Evolutionary conservation across 2,113 vertebrate species (phyloP).

Genomic region (Neogobius melanostomus): DNA sequence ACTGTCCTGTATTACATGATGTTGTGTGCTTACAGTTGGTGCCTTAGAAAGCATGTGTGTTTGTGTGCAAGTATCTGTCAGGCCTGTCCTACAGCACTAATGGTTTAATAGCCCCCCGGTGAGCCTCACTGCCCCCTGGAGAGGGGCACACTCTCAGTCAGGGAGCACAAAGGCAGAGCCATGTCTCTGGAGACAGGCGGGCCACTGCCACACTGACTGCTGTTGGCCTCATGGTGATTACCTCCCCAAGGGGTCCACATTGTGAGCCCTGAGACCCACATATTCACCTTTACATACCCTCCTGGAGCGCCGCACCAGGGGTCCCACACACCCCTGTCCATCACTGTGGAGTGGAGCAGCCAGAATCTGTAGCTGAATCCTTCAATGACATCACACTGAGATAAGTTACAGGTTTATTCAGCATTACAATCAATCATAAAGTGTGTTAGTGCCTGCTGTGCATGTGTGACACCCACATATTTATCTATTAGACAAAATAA

Average conservation of each 20-base stretch:
- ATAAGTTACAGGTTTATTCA: background rate
- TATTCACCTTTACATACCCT: slow-evolving; percentile 77
- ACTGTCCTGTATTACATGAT: slow-evolving; percentile 35
- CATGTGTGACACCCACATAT: background rate
- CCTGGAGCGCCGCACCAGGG: slow-evolving; percentile 62
- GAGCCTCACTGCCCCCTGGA: slow-evolving; percentile 73
- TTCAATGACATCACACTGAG: background rate
- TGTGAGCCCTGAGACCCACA: slow-evolving; percentile 67
- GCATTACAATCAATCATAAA: slow-evolving; percentile 4
- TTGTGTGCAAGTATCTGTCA: slow-evolving; percentile 66
- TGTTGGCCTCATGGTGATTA: slow-evolving; percentile 78
- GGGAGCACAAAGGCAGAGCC: slow-evolving; percentile 70
- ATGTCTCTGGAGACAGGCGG: slow-evolving; percentile 64
- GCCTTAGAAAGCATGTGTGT: slow-evolving; percentile 34
- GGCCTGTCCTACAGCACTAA: slow-evolving; percentile 68
- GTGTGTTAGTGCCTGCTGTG: slow-evolving; percentile 6
- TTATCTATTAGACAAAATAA: background rate
- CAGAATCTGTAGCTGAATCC: slow-evolving; percentile 9
- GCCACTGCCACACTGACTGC: slow-evolving; percentile 69
- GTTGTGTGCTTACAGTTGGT: slow-evolving; percentile 51
- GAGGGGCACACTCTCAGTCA: slow-evolving; percentile 65
- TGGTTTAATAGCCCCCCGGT: slow-evolving; percentile 77
- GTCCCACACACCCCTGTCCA: slow-evolving; percentile 59
- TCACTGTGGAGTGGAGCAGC: slow-evolving; percentile 43
- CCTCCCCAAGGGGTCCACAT: slow-evolving; percentile 71